These are phyloP conservation scores for Cataglyphis albicans DNA, from an alignment of 2,888 invertebrate genomes.

Conservation along the genomic window DNA sequence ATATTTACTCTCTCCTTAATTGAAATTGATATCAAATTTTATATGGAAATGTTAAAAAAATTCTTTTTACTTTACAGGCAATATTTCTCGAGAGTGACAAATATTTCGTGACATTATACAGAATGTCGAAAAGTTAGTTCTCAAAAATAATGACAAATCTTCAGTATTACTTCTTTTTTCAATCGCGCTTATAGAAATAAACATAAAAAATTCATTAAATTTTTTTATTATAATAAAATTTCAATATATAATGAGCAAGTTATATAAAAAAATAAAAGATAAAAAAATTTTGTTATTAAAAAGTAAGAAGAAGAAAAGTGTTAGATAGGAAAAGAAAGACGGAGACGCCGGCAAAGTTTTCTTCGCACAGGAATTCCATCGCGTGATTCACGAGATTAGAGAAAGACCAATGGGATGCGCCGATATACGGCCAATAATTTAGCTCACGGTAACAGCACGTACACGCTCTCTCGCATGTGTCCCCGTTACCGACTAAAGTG, in stretches of 20 bases:
- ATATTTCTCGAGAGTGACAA: neutral
- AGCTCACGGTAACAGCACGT: conserved; percentile 39
- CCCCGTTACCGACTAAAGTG: conserved; percentile 39
- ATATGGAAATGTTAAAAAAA: neutral
- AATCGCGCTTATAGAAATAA: neutral
- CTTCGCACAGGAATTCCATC: conserved; percentile 48
- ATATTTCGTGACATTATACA: neutral
- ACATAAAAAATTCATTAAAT: neutral
- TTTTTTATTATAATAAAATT: too few species aligned
- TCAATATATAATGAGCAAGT: neutral
- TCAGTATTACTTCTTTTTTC: neutral
- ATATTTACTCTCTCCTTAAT: neutral
- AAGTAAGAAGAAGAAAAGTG: neutral
- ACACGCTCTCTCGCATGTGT: conserved; percentile 33
- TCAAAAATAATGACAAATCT: neutral
- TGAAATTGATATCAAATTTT: neutral
- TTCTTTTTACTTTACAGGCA: neutral
- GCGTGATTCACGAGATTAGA: conserved; percentile 60
- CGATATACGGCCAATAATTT: conserved; percentile 57
- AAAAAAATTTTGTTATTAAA: neutral
- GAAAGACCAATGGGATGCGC: conserved; percentile 52
- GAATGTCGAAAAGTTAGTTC: neutral
- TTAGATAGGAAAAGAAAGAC: neutral
- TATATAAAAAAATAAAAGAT: neutral
- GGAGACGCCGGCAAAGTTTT: conserved; percentile 25